Evolutionary conservation across 1,140 invertebrate genomes (phyloP), one percentile per base, ranked within the genome.

Genomic region (Heterodera schachtii): DNA sequence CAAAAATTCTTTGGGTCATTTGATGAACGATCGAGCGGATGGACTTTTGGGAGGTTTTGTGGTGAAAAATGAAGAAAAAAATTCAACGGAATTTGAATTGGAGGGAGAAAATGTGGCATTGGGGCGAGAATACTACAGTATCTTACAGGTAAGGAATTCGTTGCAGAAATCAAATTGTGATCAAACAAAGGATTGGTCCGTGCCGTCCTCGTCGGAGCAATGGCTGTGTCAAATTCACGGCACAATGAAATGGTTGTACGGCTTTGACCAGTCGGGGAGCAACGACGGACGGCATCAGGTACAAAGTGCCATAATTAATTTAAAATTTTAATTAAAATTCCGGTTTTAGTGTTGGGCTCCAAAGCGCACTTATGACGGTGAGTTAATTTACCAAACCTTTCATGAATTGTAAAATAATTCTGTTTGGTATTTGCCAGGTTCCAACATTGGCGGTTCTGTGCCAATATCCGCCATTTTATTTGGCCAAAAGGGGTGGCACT

Each of bases 231-330:
- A 89, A 67, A 80, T 85, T 21, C 86, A 88, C 67, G 81, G 80
- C 47, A 88, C 88, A 21, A 88, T 88, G 87, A 88, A 88, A 76
- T 88, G 88, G 88, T 81, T 88, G 44, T 86, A 86, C 76, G 87
- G 87, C 66, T 90, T 84, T 57, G 87, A 88, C 77, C 80, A 88
- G 31, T 64, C 81, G 47, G 52, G 79, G 7, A 49, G 70, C 43
- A 78, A 84, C 6, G 49, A 46, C 31, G 80, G 11, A 60, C 41
- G 31, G 82, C 60, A 79, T 21, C 16, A 44, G 21, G 78, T 11
- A 52, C 49, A 31, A 31, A 31, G 31, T 31, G 31, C 1, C 31
- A 31, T 31, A 31, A 31, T 31, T 31, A 31, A 31, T 31, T 31
- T 31, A 31, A 31, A 31, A 1, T 0, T 31, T 31, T 31, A 31